A percentile compares a stretch with the other conserved stretches of the same genome.
These are phyloP conservation scores for Euproctis similis DNA, from an alignment of 2,888 invertebrate species.

Conservation along the genomic window DNA sequence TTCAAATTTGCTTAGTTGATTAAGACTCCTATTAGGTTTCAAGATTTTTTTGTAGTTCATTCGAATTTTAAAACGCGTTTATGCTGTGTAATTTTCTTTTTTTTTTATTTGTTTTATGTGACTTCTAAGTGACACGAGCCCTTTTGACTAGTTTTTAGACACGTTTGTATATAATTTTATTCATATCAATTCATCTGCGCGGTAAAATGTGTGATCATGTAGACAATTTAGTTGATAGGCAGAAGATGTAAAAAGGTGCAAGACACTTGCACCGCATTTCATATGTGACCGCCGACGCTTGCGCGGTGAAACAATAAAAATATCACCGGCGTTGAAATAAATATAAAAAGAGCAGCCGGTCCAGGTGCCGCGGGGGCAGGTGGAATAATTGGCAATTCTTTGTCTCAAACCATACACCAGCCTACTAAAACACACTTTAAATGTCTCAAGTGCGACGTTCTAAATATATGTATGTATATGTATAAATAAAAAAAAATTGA, in stretches of 20 bases:
- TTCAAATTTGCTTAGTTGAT: no score
- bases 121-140: no score
- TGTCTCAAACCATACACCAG: slow-evolving; percentile 60
- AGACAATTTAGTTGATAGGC: slow-evolving; percentile 30
- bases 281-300: slow-evolving; percentile 47
- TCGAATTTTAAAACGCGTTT: no score
- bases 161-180: no score
- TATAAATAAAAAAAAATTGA: slow-evolving; percentile 17
- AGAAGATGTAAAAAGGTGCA: slow-evolving; percentile 36
- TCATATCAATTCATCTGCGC: no score
- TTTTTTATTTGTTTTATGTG: no score
- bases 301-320: slow-evolving; percentile 68
- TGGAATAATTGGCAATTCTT: slow-evolving; percentile 75
- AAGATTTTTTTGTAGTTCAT: no score
- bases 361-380: slow-evolving; percentile 71
- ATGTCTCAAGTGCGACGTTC: slow-evolving; percentile 34
- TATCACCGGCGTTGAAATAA: slow-evolving; percentile 71
- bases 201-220: slow-evolving; percentile 12
- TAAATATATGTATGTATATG: slow-evolving; percentile 45
- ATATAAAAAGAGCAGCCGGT: slow-evolving; percentile 70
- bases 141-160: no score
- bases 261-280: slow-evolving; percentile 36
- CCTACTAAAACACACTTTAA: slow-evolving; percentile 54
- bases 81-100: no score
- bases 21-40: no score